A percentile compares a stretch with the other conserved stretches of the same genome.
These are phyloP conservation scores for Phthorimaea operculella DNA, from an alignment of 1,140 invertebrate species.

Conservation along the genomic window DNA sequence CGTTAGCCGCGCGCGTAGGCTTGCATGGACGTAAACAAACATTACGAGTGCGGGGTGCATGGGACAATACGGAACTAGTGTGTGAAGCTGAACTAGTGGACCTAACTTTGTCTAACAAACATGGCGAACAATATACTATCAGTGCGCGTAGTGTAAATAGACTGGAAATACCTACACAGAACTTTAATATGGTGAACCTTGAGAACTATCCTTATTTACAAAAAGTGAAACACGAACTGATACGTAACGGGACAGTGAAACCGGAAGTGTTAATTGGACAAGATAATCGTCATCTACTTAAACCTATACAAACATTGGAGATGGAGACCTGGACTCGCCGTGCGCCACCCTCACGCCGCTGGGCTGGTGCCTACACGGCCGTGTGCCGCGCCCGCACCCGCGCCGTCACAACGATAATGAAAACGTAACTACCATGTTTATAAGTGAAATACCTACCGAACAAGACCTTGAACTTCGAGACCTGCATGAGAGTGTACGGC, in stretches of 20 bases:
- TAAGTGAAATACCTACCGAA: background rate
- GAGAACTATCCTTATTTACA: background rate
- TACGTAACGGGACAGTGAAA: background rate
- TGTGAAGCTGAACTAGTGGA: no score
- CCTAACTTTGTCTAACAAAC: no score
- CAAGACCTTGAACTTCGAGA: background rate
- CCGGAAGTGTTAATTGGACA: constrained; percentile 7
- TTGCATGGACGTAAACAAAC: no score
- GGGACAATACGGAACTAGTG: no score
- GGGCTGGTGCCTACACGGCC: no score
- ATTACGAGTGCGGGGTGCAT: no score
- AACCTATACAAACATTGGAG: background rate
- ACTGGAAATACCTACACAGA: no score
- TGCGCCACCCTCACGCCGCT: no score
- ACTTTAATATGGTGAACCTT: background rate
- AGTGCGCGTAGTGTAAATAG: no score
- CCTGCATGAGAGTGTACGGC: background rate
- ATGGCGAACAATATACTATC: no score
- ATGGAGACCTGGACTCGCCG: background rate
- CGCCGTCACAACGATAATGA: background rate
- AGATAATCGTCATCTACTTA: constrained; percentile 5
- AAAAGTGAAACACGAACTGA: background rate
- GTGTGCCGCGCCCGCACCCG: no score
- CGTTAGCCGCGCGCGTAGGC: no score
- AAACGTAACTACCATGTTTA: background rate